Evolutionary conservation across 2,113 vertebrate genomes (phyloP).

Genomic region (Thamnaconus septentrionalis): DNA sequence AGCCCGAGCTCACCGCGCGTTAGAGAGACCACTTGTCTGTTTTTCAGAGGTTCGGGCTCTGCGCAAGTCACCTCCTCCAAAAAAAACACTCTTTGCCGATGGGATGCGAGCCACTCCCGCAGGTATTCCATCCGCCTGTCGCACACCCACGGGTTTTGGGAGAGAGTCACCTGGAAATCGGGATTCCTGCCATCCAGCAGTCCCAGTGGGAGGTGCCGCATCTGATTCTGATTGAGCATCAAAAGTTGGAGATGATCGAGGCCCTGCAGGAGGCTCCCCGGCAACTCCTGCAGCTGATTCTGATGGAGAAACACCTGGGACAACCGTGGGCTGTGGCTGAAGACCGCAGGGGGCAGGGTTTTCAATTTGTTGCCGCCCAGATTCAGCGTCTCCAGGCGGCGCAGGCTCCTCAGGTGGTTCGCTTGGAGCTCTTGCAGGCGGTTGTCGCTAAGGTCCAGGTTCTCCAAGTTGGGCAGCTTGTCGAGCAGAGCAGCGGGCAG

Average conservation of each 20-base stretch:
- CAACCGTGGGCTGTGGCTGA: conserved; percentile 59
- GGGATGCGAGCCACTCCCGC: conserved; percentile 63
- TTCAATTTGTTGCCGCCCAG: conserved; percentile 77
- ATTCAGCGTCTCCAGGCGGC: conserved; percentile 68
- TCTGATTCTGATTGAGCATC: conserved; percentile 77
- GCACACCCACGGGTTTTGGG: conserved; percentile 83
- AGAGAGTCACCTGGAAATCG: conserved; percentile 67
- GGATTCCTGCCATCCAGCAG: conserved; percentile 41
- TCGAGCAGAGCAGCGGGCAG: conserved; percentile 60
- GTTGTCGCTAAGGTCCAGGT: conserved; percentile 80
- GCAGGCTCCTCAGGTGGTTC: conserved; percentile 47
- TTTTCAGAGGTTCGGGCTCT: conserved; percentile 42
- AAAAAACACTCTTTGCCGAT: conserved; percentile 47
- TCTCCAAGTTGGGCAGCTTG: conserved; percentile 56
- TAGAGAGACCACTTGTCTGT: conserved; percentile 41
- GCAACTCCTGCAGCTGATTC: conserved; percentile 74
- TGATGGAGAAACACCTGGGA: conserved; percentile 75
- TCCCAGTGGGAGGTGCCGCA: conserved; percentile 61
- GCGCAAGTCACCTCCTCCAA: conserved; percentile 57
- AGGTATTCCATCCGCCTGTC: conserved; percentile 65
- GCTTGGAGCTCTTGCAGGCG: conserved; percentile 62
- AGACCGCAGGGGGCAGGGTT: conserved; percentile 48
- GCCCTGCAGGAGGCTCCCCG: conserved; percentile 44
- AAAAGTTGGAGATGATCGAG: conserved; percentile 70
- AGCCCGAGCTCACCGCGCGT: conserved; percentile 31